A percentile compares a stretch with the other conserved stretches of the same genome.
Conservation (phyloP, 2,113 vertebrate species). For the Rynchops niger region DNA sequence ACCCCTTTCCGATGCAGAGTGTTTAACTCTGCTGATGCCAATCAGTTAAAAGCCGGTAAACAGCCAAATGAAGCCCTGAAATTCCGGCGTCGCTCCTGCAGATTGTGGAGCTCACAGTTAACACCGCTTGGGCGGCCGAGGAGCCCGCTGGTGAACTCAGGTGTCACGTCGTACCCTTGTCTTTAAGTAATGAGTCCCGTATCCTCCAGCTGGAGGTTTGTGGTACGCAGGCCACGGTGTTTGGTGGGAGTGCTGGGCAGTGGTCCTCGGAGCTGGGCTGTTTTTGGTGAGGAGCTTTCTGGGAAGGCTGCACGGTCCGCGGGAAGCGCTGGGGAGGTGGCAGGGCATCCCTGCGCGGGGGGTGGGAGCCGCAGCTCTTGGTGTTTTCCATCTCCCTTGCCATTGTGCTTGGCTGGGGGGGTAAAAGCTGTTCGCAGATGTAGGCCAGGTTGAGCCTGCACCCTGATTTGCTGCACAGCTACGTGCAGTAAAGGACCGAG, state of each 20-base stretch:
- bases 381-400: background rate
- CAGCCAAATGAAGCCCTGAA: background rate
- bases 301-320: background rate
- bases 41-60: background rate
- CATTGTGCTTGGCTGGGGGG: fast-evolving
- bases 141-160: background rate
- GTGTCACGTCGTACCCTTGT: background rate
- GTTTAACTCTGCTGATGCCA: background rate
- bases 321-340: background rate
- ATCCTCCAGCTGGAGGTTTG: background rate
- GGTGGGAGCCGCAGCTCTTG: background rate
- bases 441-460: background rate
- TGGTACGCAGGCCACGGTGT: fast-evolving
- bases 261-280: background rate
- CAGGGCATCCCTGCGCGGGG: fast-evolving
- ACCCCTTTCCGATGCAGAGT: background rate
- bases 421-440: no score
- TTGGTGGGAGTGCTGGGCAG: fast-evolving
- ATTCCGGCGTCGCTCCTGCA: background rate
- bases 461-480: background rate
- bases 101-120: fast-evolving
- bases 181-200: background rate
- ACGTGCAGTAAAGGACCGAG: fast-evolving
- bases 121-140: background rate
- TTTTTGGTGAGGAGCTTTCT: background rate